Evolutionary conservation across 2,797 vertebrate species (phyloP), one percentile per base, ranked within the genome.

Genomic region (Alauda arvensis): DNA sequence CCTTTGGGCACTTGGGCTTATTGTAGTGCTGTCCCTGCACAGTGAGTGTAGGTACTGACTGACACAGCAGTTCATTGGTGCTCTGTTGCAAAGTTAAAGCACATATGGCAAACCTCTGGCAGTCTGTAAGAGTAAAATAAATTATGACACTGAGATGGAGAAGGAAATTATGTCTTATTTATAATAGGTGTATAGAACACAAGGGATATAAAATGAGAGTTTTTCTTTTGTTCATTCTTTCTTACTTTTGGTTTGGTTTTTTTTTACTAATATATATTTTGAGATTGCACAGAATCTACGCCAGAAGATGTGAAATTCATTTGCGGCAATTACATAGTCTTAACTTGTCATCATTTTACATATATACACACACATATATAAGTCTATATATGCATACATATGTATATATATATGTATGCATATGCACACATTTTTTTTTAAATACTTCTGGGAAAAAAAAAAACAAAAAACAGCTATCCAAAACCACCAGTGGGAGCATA

Each of bases 271-370:
- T 98, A 98, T 98, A 98, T 98, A 96, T 96, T 97, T 98, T 97
- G 96, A 97, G 96, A 98, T 98, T 98, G 98, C 98, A 98, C 98
- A 98, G 98, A 98, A 97, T 98, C 97, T 98, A 98, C 97, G 96
- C 96, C 97, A 98, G 96, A 97, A 97, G 97, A 98, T 98, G 97
- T 97, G 96, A 97, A 96, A 95, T 92, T 94, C 85, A 81, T 93
- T 96, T 86, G 91, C 78, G 72, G 94, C 94, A 92, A 92, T 95
- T 91, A 92, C 90, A 83, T 94, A 94, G 96, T 95, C 95, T 96
- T 85, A 94, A 95, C 62, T 96, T 86, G 95, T 96, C 95, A 90
- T 91, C 79, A 23, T 94, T 96, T 67, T 81, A 43, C 61, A 48
- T 53, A 56, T 62, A 46, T 60, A 43, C 63, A 78, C 63, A 78